Base-by-base conservation (phyloP, 2,797 vertebrate genomes). In the Diplodus puntazzo region DNA sequence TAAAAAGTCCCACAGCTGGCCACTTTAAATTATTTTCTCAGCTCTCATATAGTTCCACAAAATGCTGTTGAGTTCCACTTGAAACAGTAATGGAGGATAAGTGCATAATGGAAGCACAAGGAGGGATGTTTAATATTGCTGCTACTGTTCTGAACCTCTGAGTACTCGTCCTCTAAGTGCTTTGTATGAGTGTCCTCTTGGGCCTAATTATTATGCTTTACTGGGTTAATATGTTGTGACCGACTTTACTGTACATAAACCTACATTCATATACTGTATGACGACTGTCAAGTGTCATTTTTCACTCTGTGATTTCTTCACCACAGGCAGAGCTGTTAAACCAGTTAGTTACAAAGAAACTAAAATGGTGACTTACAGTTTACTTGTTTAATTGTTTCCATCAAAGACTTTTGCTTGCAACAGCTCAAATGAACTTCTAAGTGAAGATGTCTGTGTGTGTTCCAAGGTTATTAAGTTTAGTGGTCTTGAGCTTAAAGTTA, bases 61-160 rank as follows among this genome's bases (percentile, higher is more conserved):
- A 73, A 80, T 45, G 69, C n/a, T 12, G 64, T 52, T 5, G 48
- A 78, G 77, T 45, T 71, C 65, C 73, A 62, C 69, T 77, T 46
- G 48, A 80, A 87, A 52, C 67, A 14, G 21, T 86, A 79, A 86
- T 87, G 78, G 75, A 77, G 67, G 76, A 85, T 73, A 69, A 90
- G 87, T 79, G 52, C 68, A 60, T 77, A 60, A 80, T 87, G 64
- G 76, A 83, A 42, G 49, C 54, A 43, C 66, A 68, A 53, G 65
- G 79, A 69, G 65, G 61, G 58, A 60, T 61, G 43, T 58, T 81
- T 76, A 68, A 82, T 77, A 75, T 65, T 2, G 63, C 61, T 73
- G 60, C 71, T 30, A 21, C 60, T 70, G 48, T 57, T 72, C 3
- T 16, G 27, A 39, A 45, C 52, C 52, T 83, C 81, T 75, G 21